Conservation (phyloP, 1,140 invertebrate genomes). For the Drosophila dunni region DNA sequence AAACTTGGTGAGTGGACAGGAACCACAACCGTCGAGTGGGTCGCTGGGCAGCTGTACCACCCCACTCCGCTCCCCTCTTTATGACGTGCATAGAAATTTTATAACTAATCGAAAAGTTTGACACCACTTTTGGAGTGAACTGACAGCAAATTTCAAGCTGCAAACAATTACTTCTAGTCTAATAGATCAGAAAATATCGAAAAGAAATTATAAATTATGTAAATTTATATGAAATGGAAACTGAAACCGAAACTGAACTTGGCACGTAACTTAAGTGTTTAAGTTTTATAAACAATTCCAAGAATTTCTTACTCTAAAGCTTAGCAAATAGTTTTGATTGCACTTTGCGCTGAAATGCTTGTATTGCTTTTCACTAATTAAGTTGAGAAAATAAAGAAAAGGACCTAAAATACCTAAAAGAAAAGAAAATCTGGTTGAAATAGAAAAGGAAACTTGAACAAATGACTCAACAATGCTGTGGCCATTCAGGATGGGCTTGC, state of each 20-base stretch:
- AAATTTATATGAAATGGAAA: background rate
- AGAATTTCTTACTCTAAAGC: too few relatives aligned
- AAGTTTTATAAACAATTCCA: background rate
- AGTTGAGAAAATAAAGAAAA: slow-evolving; percentile 25
- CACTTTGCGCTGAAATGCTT: slow-evolving; percentile 25
- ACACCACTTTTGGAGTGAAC: slow-evolving; percentile 9
- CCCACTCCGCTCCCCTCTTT: too few relatives aligned
- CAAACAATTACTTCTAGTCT: slow-evolving; percentile 12
- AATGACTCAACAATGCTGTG: slow-evolving; percentile 46
- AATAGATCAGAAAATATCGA: slow-evolving; percentile 3
- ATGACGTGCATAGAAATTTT: slow-evolving; percentile 16
- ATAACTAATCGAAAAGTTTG: slow-evolving; percentile 44
- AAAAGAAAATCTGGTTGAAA: background rate
- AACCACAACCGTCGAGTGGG: background rate
- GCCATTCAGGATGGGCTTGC: slow-evolving; percentile 29
- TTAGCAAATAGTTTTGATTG: slow-evolving; percentile 2
- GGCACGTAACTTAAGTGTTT: background rate
- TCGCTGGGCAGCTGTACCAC: background rate
- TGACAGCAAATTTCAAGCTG: slow-evolving; percentile 11
- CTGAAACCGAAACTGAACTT: background rate
- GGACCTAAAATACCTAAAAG: too few relatives aligned
- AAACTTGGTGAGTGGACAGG: slow-evolving; percentile 63
- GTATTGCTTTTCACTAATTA: slow-evolving; percentile 33
- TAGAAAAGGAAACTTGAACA: slow-evolving; percentile 23
- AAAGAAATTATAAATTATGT: slow-evolving; percentile 2